Evolutionary conservation across 92 coral and sea anemone species (phyloP), one percentile per base, ranked within the genome.

Genomic region (Nematostella vectensis): DNA sequence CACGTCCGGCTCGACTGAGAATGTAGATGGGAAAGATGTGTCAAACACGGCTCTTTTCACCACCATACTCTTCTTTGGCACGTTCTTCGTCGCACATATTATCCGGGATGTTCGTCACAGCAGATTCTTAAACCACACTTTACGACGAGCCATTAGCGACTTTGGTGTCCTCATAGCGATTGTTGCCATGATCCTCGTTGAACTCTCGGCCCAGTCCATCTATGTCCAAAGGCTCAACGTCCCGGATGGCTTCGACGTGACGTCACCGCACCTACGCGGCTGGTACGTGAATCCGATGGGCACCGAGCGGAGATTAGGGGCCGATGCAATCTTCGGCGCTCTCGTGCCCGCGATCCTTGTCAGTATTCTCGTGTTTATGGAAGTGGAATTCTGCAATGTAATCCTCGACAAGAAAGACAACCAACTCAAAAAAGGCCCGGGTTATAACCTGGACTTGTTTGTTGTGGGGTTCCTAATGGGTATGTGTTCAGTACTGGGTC

Each of bases 281-380:
- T 93, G 96, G 99, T 30, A 85, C 8, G 75, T 86, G 4, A 93
- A 93, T 47, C 99, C 96, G 40, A 75, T 93, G 99, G 99, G 99
- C 25, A 70, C 48, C 4, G 69, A 76, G 27, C 39, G 58, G 13
- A 50, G 71, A 2, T 71, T 82, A 67, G 55, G 67, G 25, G 85
- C 62, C 16, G 50, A 61, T 15, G 50, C 62, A 62, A 82, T 93
- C 29, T 50, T 85, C 61, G 81, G 75, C 27, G 99, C 99, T 16
- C 62, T 93, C 27, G 48, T 93, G 48, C 99, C 99, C 1, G 99
- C 99, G 9, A 71, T 76, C 27, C 82, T 93, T 10, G 99, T 93
- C 53, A 93, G 99, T 70, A 86, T 93, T 70, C 62, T 93, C 62
- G 75, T 93, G 24, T 93, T 93, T 65, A 93, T 93, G 96, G 99